Evolutionary conservation across 2,113 vertebrate genomes (phyloP).

Genomic region (Urocynchramus pylzowi): DNA sequence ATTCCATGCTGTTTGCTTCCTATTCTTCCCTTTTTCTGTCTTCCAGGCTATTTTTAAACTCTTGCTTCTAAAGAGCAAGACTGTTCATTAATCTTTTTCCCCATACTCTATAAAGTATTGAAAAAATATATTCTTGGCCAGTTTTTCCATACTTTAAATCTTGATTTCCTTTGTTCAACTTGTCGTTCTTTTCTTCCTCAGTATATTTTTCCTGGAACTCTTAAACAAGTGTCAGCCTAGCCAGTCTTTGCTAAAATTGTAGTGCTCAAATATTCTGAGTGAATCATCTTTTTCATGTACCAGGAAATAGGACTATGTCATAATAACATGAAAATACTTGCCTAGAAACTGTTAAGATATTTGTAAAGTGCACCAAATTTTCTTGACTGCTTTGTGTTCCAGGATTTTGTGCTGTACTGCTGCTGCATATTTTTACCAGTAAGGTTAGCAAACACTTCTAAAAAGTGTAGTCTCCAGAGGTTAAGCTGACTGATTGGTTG

Average conservation of each 20-base stretch:
- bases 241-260: neutral
- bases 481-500: neutral
- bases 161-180: neutral
- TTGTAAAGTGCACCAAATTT: neutral
- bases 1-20: neutral
- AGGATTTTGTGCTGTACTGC: neutral
- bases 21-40: neutral
- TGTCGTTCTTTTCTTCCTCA: neutral
- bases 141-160: neutral
- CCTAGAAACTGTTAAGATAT: neutral
- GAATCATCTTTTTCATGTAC: neutral
- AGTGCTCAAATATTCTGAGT: neutral
- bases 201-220: neutral
- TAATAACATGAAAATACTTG: neutral
- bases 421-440: neutral
- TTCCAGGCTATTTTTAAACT: neutral
- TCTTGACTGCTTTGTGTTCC: neutral
- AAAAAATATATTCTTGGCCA: neutral
- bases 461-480: neutral
- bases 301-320: neutral
- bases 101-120: neutral
- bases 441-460: neutral
- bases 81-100: neutral
- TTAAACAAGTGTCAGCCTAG: neutral
- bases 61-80: neutral